Percentiles rank a stretch among this genome's conserved stretches.
phyloP scores from a whole-genome alignment of 2,797 vertebrate species.

The Catharus ustulatus region DNA sequence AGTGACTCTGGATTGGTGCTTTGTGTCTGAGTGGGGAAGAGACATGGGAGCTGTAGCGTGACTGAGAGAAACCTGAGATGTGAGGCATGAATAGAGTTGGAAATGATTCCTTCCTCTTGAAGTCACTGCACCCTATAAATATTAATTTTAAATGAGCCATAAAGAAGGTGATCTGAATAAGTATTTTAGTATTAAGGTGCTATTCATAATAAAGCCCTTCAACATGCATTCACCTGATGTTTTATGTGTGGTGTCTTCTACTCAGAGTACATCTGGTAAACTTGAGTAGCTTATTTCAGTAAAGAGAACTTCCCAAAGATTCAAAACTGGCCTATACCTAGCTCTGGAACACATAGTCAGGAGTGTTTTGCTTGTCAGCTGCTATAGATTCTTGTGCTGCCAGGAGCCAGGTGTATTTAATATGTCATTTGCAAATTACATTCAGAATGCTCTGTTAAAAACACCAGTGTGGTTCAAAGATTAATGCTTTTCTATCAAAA shows the following conservation, averaged over 20 bases:
- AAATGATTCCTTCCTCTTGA: not conserved
- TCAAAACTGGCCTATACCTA: not conserved
- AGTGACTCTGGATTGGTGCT: not conserved
- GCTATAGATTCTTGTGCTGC: not conserved
- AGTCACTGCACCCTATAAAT: not conserved
- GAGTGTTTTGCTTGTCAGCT: not conserved
- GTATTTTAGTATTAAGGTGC: not conserved
- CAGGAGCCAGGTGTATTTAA: not conserved
- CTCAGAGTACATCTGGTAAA: not conserved
- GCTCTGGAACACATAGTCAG: not conserved
- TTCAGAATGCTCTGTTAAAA: not conserved
- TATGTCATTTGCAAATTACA: not conserved
- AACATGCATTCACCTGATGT: not conserved
- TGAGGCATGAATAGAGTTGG: not conserved
- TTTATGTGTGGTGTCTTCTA: not conserved
- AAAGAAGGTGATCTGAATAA: not conserved
- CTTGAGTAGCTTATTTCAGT: not conserved
- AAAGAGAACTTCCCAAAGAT: not conserved
- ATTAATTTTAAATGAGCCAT: not conserved
- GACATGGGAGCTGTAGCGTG: rapidly evolving
- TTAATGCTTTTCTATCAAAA: not conserved
- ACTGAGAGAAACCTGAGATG: not conserved
- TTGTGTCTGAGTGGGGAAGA: not conserved
- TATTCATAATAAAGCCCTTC: not conserved
- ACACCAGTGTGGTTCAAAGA: not conserved